Base-by-base conservation (phyloP, 2,888 invertebrate genomes). In the Carabus problematicus region DNA sequence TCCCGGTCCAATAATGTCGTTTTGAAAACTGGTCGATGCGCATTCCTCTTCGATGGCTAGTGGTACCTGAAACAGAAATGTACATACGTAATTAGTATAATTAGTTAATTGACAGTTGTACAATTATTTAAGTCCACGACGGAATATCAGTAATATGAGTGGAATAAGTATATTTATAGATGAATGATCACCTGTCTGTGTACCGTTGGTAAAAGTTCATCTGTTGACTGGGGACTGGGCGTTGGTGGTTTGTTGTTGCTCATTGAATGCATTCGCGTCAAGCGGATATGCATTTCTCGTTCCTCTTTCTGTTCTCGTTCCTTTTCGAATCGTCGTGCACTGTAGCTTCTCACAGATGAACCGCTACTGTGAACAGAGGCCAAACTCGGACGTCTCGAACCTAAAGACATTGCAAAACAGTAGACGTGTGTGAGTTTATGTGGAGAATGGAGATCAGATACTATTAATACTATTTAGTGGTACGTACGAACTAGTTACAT, bases 381-480 rank as follows among this genome's bases (percentile, higher is more conserved):
- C 85, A 93, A 84, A 86, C 93, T 93, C 84, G 93, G 93, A 85
- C 93, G 89, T 86, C 93, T 87, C 79, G 93, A 93, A 87, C 93
- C 93, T 93, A 69, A 56, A 40, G 49, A 16, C 54, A 63, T 18
- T 16, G 52, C 14, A 52, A 52, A 52, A 14, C 52, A 52, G 52
- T 42, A 45, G 19, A 47, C 40, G 29, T 12, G 8, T 39, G 18
- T 56, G 29, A 56, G 14, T 56, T 39, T 29, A 52, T 52, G 2
- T 19, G n/a, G n/a, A n/a, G n/a, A n/a, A n/a, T n/a, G n/a, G n/a
- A 14, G 16, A 52, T 12, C 16, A 52, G 52, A 9, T 29, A 6
- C 2, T 12, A 16, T 11, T 12, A 11, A 52, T 18, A 16, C 52
- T 52, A 52, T 18, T 12, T 18, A 41, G 16, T 67, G 12, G 67